A percentile compares a stretch with the other conserved stretches of the same genome.
Evolutionary conservation across 2,113 vertebrate species (phyloP).

Genomic region (Fulica atra): DNA sequence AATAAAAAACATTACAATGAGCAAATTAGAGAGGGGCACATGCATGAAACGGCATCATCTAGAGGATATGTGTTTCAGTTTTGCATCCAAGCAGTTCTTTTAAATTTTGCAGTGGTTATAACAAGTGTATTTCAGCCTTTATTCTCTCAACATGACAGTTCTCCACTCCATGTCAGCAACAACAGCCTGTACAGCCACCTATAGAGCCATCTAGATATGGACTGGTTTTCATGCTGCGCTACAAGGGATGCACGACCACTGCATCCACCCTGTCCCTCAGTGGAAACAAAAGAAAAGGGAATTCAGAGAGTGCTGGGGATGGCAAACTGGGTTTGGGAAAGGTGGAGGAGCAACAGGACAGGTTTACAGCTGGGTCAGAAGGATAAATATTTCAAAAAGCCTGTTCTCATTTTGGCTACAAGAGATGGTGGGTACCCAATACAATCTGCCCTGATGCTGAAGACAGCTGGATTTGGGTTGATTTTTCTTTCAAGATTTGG

Average conservation of each 20-base stretch:
- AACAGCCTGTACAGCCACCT: not conserved
- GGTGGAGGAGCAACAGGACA: accelerated
- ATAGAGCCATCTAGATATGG: not conserved
- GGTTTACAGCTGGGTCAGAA: not conserved
- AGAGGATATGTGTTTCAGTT: not conserved
- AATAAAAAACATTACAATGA: slow-evolving; percentile 39
- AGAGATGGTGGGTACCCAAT: not conserved
- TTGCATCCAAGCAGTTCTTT: not conserved
- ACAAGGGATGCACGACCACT: not conserved
- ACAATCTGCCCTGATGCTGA: too few species aligned
- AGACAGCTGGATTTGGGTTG: not conserved
- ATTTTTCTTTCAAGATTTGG: not conserved
- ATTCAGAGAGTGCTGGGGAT: not conserved
- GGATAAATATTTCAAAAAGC: not conserved
- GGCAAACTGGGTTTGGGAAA: not conserved
- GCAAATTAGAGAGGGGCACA: not conserved
- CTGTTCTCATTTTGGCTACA: not conserved
- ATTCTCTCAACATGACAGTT: not conserved
- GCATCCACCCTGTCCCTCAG: not conserved
- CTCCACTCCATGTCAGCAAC: accelerated
- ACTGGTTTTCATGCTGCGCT: not conserved
- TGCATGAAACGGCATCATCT: not conserved
- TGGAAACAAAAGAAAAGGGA: not conserved
- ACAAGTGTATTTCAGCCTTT: not conserved
- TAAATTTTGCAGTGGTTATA: not conserved